phyloP scores from a whole-genome alignment of 2,113 vertebrate species.

The Cettia cetti region DNA sequence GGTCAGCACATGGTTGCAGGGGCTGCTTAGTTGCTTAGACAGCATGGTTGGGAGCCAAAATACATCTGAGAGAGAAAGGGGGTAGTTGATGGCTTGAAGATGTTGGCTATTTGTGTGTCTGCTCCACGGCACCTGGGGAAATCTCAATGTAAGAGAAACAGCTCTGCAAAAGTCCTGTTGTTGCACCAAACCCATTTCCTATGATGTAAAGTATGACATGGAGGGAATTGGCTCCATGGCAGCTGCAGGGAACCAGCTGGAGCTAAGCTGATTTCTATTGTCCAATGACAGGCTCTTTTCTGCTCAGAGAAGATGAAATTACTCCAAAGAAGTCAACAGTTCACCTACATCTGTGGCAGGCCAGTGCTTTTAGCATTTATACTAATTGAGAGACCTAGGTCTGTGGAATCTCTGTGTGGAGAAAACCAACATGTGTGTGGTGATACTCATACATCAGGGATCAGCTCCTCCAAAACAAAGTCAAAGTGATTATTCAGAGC shows the following conservation, averaged over 20 bases:
- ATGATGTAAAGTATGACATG: rapidly evolving
- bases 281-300: not conserved
- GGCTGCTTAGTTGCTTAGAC: not conserved
- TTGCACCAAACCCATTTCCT: not conserved
- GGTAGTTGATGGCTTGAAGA: not conserved
- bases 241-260: not conserved
- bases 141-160: not conserved
- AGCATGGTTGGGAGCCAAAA: not conserved
- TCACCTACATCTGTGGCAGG: not conserved
- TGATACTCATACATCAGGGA: not conserved
- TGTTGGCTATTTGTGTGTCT: not conserved
- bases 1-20: rapidly evolving
- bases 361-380: not conserved
- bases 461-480: not conserved
- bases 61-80: not conserved
- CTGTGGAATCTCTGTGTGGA: not conserved
- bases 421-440: not conserved
- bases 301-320: not conserved
- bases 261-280: not conserved
- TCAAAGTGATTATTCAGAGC: not conserved
- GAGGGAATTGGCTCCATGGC: not conserved
- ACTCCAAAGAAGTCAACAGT: not conserved
- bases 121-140: rapidly evolving
- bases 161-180: not conserved
- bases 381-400: not conserved